These are phyloP conservation scores for Andrena trimmerana DNA, from an alignment of 2,888 invertebrate genomes.

Conservation along the genomic window DNA sequence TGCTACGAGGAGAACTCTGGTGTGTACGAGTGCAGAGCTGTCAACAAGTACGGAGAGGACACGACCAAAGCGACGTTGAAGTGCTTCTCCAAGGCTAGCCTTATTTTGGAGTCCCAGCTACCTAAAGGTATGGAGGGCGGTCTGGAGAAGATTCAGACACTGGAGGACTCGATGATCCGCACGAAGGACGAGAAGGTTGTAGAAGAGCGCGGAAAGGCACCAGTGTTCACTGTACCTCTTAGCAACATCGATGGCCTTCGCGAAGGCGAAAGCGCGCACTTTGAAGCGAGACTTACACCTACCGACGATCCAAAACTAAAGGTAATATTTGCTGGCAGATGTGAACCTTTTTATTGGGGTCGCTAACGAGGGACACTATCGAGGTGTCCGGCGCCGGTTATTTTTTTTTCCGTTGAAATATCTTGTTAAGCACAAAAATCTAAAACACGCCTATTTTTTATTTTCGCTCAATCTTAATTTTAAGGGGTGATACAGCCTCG, in stretches of 20 bases:
- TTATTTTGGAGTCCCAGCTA: conserved; percentile 96
- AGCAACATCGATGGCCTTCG: conserved; percentile 94
- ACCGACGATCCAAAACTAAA: conserved; percentile 96
- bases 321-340: conserved; percentile 81
- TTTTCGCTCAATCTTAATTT: too few species aligned
- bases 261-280: conserved; percentile 96
- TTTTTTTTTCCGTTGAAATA: too few species aligned
- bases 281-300: conserved; percentile 95
- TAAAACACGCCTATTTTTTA: too few species aligned
- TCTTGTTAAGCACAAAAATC: too few species aligned
- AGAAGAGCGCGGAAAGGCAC: conserved; percentile 93
- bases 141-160: conserved; percentile 95
- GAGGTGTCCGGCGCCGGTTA: too few species aligned
- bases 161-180: conserved; percentile 95
- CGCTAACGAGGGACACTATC: neutral
- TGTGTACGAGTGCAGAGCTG: conserved; percentile 96
- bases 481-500: too few species aligned
- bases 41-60: conserved; percentile 96
- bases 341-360: too few species aligned
- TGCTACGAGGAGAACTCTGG: conserved; percentile 99
- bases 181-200: conserved; percentile 90
- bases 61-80: conserved; percentile 93
- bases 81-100: conserved; percentile 95
- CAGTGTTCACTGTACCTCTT: conserved; percentile 95
- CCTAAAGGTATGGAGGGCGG: conserved; percentile 98